A percentile compares a stretch with the other conserved stretches of the same genome.
These are phyloP conservation scores for Cephalophus harveyi DNA, from an alignment of 2,113 vertebrate species.

Conservation along the genomic window DNA sequence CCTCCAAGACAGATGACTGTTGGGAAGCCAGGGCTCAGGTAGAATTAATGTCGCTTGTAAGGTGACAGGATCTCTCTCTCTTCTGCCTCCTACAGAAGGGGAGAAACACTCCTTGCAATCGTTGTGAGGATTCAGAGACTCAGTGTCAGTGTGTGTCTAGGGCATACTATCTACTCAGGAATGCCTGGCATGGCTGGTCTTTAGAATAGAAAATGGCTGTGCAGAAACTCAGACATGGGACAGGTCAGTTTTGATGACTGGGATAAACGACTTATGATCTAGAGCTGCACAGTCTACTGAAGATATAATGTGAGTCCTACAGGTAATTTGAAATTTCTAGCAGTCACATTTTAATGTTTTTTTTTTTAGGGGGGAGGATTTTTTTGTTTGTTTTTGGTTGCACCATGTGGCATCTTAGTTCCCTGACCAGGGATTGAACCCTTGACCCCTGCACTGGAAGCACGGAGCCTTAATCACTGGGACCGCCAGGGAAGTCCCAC, in stretches of 20 bases:
- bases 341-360: background rate
- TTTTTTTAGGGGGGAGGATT: fast-evolving
- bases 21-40: background rate
- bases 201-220: background rate
- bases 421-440: background rate
- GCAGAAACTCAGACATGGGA: too few relatives aligned
- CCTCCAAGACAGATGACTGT: background rate
- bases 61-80: background rate
- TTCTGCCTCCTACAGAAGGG: fast-evolving
- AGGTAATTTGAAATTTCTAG: background rate
- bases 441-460: background rate
- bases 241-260: background rate
- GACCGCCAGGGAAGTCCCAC: background rate
- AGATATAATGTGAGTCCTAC: background rate
- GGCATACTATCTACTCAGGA: background rate
- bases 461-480: background rate
- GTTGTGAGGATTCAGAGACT: background rate
- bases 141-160: background rate
- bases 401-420: background rate
- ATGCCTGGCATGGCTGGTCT: background rate
- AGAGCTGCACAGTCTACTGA: background rate
- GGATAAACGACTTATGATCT: background rate
- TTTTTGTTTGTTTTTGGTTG: background rate
- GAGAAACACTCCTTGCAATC: background rate
- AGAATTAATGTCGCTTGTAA: background rate